These are phyloP conservation scores for Drosophila heteroneura DNA, from an alignment of 2,888 invertebrate species.

Conservation along the genomic window DNA sequence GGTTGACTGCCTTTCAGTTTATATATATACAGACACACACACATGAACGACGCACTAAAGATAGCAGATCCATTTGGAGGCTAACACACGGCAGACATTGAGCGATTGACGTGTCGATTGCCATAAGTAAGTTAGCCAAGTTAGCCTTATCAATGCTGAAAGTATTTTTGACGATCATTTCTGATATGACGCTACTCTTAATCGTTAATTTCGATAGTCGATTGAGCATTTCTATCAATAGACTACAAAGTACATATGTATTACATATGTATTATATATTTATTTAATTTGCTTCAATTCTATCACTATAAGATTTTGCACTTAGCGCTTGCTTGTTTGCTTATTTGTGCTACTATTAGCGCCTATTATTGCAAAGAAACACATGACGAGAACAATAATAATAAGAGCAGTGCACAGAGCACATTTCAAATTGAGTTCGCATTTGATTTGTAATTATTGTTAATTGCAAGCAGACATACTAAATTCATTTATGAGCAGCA, in stretches of 20 bases:
- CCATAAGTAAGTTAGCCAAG: conserved; percentile 2
- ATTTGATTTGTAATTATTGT: conserved; percentile 58
- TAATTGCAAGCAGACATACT: conserved; percentile 22
- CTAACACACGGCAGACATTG: conserved; percentile 38
- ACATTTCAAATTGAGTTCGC: conserved; percentile 40
- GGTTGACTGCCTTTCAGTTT: conserved; percentile 28
- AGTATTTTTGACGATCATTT: conserved; percentile 22
- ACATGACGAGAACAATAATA: conserved; percentile 48
- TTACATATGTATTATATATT: not conserved
- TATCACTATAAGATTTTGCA: not conserved
- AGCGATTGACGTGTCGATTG: conserved; percentile 37
- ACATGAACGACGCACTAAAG: conserved; percentile 34
- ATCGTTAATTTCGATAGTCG: conserved; percentile 26
- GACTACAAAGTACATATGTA: conserved; percentile 1
- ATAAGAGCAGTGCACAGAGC: conserved; percentile 21
- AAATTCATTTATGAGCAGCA: conserved; percentile 1
- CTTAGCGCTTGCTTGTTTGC: conserved; percentile 24
- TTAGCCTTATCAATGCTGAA: conserved; percentile 53
- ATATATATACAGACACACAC: not conserved
- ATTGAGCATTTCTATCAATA: conserved; percentile 9
- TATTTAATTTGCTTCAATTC: not conserved
- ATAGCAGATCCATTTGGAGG: conserved; percentile 39
- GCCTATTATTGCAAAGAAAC: conserved; percentile 50
- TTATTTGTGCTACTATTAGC: conserved; percentile 48
- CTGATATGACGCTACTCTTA: conserved; percentile 9